Evolutionary conservation across 2,888 invertebrate genomes (phyloP).

Genomic region (Plebejus melissa): DNA sequence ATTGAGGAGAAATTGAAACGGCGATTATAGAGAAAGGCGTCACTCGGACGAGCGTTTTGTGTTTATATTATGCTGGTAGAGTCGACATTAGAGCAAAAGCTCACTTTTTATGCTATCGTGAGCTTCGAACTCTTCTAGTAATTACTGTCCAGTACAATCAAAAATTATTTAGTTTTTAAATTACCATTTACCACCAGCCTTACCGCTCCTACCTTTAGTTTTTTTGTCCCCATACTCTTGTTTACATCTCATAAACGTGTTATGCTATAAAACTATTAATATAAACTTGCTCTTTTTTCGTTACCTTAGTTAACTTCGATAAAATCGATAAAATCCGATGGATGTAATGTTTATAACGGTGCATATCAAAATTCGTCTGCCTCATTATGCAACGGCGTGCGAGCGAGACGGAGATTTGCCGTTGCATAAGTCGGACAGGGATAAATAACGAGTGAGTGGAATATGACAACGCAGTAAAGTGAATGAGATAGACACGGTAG

Average conservation of each 20-base stretch:
- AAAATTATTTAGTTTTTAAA: neutral
- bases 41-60: conserved; percentile 17
- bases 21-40: conserved; percentile 27
- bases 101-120: neutral
- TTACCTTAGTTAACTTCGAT: neutral
- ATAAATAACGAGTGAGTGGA: conserved; percentile 53
- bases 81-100: neutral
- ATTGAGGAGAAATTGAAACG: conserved; percentile 28
- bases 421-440: conserved; percentile 45
- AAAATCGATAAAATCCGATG: conserved; percentile 29
- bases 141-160: neutral
- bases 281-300: conserved; percentile 7
- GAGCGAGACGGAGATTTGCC: conserved; percentile 50
- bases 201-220: neutral
- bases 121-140: neutral
- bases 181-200: neutral
- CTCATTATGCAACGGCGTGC: conserved; percentile 63
- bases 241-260: neutral
- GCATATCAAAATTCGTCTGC: conserved; percentile 64
- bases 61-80: conserved; percentile 1
- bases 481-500: conserved; percentile 70
- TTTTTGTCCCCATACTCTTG: neutral
- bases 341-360: conserved; percentile 51
- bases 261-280: neutral
- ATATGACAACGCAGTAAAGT: conserved; percentile 56